Conservation (phyloP, 2,888 invertebrate species). For the Heliconius ethilla region DNA sequence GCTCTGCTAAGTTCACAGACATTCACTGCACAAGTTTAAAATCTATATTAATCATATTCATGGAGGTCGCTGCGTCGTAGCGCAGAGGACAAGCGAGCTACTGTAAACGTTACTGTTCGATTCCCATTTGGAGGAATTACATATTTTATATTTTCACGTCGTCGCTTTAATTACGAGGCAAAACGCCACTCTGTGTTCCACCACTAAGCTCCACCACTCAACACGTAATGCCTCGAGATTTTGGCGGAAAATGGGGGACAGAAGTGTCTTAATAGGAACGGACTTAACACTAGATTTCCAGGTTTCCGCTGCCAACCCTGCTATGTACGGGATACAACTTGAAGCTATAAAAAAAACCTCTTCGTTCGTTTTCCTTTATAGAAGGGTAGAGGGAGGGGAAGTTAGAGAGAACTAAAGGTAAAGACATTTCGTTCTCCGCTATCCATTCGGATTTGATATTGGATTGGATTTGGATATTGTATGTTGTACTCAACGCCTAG, state of each 20-base stretch:
- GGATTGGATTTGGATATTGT: too few species aligned
- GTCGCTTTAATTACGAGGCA: not conserved
- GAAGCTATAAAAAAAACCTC: not conserved
- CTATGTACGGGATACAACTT: not conserved
- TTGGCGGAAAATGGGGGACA: not conserved
- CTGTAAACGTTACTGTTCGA: too few species aligned
- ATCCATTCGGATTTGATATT: too few species aligned
- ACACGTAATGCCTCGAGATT: not conserved
- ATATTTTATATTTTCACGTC: not conserved
- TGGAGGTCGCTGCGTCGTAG: too few species aligned
- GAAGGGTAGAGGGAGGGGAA: too few species aligned
- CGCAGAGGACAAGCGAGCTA: too few species aligned
- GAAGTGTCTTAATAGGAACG: not conserved
- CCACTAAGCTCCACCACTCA: not conserved
- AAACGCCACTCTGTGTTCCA: not conserved
- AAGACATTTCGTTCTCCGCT: too few species aligned
- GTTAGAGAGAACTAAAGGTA: too few species aligned
- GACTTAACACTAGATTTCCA: not conserved
- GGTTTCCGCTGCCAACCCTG: not conserved
- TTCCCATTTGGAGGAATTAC: not conserved
- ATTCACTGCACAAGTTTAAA: not conserved
- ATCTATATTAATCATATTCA: too few species aligned
- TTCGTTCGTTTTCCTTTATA: too few species aligned
- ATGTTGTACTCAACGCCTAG: too few species aligned
- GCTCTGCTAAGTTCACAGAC: too few species aligned